phyloP scores from a whole-genome alignment of 2,888 invertebrate genomes.

The Barypeithes pellucidus region DNA sequence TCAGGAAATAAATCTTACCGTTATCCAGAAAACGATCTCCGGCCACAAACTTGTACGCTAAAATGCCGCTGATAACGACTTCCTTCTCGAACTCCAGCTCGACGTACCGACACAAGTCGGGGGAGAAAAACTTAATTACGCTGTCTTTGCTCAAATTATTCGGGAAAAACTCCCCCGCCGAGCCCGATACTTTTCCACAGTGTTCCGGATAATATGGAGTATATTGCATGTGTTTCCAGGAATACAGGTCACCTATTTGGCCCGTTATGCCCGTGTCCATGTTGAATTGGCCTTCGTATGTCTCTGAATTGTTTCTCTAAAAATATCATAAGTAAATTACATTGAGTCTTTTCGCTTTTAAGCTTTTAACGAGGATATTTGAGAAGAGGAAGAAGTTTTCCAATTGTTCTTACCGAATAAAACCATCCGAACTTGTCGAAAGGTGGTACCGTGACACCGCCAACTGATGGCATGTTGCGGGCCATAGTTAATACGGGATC shows the following conservation, averaged over 20 bases:
- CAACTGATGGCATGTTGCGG: slow-evolving; percentile 76
- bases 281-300: slow-evolving; percentile 84
- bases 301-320: slow-evolving; percentile 84
- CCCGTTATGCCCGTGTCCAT: slow-evolving; percentile 80
- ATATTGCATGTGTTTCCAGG: slow-evolving; percentile 81
- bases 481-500: slow-evolving; percentile 82
- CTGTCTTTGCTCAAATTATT: slow-evolving; percentile 73
- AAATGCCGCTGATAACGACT: slow-evolving; percentile 74
- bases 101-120: slow-evolving; percentile 84
- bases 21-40: slow-evolving; percentile 79
- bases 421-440: slow-evolving; percentile 90
- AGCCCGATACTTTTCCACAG: slow-evolving; percentile 79
- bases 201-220: slow-evolving; percentile 72
- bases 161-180: slow-evolving; percentile 87
- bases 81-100: slow-evolving; percentile 77
- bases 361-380: too few relatives aligned
- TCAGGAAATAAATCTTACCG: too few relatives aligned
- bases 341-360: too few relatives aligned
- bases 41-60: slow-evolving; percentile 80
- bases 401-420: slow-evolving; percentile 74
- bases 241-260: slow-evolving; percentile 80
- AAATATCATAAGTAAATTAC: neutral
- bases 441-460: slow-evolving; percentile 24
- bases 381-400: too few relatives aligned
- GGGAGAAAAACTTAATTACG: slow-evolving; percentile 76